A percentile compares a stretch with the other conserved stretches of the same genome.
Conservation (phyloP, 2,888 invertebrate genomes). For the Folsomia candida region DNA sequence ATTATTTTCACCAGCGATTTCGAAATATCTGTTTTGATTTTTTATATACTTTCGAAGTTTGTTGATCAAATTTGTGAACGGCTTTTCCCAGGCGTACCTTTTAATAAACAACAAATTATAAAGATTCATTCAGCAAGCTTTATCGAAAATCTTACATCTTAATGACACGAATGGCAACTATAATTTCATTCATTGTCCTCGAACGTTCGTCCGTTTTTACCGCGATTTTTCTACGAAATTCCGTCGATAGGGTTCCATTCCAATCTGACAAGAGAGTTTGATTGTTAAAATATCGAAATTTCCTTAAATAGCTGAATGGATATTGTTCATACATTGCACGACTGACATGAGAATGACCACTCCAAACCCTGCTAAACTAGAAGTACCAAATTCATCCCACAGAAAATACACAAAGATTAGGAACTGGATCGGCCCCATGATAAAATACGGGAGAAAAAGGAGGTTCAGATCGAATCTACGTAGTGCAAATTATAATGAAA, state of each 20-base stretch:
- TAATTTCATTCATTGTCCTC: constrained; percentile 61
- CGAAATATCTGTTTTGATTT: too few species aligned
- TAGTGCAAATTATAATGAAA: too few species aligned
- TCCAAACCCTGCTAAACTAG: constrained; percentile 5
- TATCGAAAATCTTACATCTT: constrained; percentile 59
- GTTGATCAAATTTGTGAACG: constrained; percentile 58
- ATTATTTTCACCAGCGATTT: not conserved
- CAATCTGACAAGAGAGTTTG: constrained; percentile 43
- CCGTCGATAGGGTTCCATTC: constrained; percentile 56
- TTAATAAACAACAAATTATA: constrained; percentile 60
- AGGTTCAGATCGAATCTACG: constrained; percentile 6
- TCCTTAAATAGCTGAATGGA: not conserved
- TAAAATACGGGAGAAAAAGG: not conserved
- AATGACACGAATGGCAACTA: constrained; percentile 62
- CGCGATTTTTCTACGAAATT: constrained; percentile 63
- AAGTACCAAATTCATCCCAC: constrained; percentile 6
- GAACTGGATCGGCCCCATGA: constrained; percentile 8
- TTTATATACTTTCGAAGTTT: constrained; percentile 30
- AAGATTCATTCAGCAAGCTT: not conserved
- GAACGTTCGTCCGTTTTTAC: constrained; percentile 56
- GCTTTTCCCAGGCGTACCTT: constrained; percentile 65
- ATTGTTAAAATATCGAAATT: not conserved
- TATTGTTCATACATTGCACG: constrained; percentile 67
- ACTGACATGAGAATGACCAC: constrained; percentile 73
- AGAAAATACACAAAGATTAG: constrained; percentile 12